These are phyloP conservation scores for Lindbergichthys nudifrons DNA, from an alignment of 2,797 vertebrate species.

Conservation along the genomic window DNA sequence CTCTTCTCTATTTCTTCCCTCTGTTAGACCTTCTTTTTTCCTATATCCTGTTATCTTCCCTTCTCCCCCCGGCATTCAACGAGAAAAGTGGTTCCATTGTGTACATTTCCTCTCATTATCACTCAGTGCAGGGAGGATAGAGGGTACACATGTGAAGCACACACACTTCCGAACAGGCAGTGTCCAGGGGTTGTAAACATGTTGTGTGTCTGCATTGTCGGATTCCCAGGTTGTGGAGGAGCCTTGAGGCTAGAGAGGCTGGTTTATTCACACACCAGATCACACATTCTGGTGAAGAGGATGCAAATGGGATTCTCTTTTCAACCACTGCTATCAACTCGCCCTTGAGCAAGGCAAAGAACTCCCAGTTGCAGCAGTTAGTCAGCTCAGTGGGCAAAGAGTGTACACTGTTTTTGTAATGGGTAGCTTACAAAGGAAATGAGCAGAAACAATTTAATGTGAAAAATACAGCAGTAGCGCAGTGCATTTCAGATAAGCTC, in stretches of 20 bases:
- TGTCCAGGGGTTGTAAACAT: conserved; percentile 32
- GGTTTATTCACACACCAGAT: conserved; percentile 21
- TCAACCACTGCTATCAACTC: conserved; percentile 7
- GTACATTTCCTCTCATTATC: conserved; percentile 65
- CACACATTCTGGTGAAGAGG: conserved; percentile 23
- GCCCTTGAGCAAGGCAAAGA: conserved; percentile 37
- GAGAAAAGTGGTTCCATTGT: conserved; percentile 60
- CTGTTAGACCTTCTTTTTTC: conserved; percentile 34
- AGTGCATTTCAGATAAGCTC: neutral
- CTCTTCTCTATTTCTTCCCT: conserved; percentile 51
- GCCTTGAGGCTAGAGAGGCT: conserved; percentile 38
- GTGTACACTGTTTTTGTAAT: neutral
- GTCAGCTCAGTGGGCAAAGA: conserved; percentile 19
- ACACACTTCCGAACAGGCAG: conserved; percentile 21
- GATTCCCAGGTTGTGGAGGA: conserved; percentile 28
- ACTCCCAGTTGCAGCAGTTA: conserved; percentile 8
- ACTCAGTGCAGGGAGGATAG: conserved; percentile 32
- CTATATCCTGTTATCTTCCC: conserved; percentile 53
- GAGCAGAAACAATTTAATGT: neutral
- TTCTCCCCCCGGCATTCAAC: conserved; percentile 44
- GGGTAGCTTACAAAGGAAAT: neutral
- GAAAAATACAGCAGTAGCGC: neutral
- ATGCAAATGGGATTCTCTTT: conserved; percentile 3
- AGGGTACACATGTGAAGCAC: conserved; percentile 19
- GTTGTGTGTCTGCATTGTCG: conserved; percentile 25